Conservation (phyloP, 2,113 vertebrate genomes). For the Mellivora capensis region DNA sequence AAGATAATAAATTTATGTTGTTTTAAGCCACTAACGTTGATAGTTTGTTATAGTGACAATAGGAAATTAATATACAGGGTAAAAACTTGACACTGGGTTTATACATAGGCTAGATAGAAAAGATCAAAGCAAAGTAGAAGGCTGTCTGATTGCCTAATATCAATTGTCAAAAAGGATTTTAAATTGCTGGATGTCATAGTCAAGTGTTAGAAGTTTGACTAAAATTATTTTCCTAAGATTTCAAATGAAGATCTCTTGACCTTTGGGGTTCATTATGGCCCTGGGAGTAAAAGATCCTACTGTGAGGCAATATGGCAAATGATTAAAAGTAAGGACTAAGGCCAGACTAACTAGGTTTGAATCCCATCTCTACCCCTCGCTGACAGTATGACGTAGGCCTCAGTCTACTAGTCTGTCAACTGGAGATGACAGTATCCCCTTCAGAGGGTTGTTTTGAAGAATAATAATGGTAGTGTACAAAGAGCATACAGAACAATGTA, state of each 20-base stretch:
- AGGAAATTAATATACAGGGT: not conserved
- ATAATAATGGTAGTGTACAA: not conserved
- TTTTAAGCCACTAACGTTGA: not conserved
- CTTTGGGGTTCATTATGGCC: not conserved
- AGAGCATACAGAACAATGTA: not conserved
- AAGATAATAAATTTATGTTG: not conserved
- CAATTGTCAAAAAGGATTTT: not conserved
- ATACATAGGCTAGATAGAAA: not conserved
- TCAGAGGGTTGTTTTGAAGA: not conserved
- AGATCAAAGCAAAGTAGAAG: not conserved
- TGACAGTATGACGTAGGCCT: not conserved
- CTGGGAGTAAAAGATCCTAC: not conserved
- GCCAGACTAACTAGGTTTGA: not conserved
- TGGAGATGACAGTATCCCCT: not conserved
- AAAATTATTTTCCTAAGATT: constrained; percentile 17
- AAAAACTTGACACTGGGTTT: not conserved
- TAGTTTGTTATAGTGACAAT: not conserved
- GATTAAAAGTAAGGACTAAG: not conserved
- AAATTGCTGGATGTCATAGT: constrained; percentile 20
- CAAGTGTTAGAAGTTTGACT: not conserved
- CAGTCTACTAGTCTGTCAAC: not conserved
- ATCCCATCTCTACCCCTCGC: not conserved
- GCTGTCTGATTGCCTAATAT: not conserved
- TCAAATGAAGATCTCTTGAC: not conserved
- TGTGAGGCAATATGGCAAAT: not conserved